Base-by-base conservation (phyloP, 2,888 invertebrate species). In the Scaptomyza caliginosa region DNA sequence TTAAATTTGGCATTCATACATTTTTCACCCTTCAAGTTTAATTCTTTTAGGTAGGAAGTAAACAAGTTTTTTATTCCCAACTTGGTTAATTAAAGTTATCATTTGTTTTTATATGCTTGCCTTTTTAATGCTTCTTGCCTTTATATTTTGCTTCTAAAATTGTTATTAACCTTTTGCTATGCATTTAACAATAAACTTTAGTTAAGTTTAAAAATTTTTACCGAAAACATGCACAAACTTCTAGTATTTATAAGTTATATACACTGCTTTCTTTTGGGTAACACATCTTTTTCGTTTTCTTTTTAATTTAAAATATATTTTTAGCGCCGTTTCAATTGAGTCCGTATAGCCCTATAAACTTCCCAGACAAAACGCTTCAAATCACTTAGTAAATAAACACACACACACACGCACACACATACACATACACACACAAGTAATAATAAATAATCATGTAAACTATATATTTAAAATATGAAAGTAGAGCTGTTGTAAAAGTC, bases 271-370 rank as follows among this genome's bases (percentile, higher is more conserved):
- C 13, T 26, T 42, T 56, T 77, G 43, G 55, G 73, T 66, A 56
- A 67, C 57, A 58, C 6, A 30, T 30, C 7, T 11, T 6, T n/a
- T 28, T 30, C 38, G 49, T 56, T 34, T n/a, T 38, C 50, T 67
- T 66, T 59, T 54, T 67, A 63, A 71, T 74, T 71, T 71, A 55
- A 7, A 64, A 62, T 85, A 67, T 81, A 81, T 74, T 85, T 88
- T 85, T 85, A 84, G 84, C 88, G 67, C 65, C 74, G 65, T 68
- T 46, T 71, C 74, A 67, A 64, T 71, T 67, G 88, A 88, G 54
- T 84, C 86, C 57, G 77, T 69, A 43, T 74, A 85, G 65, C 59
- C 48, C 48, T 58, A 32, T 32, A 73, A 49, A 60, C 38, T 58
- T 45, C 46, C 43, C 56, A 71, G 54, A 56, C 36, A 52, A 58